Percentiles rank a stretch among this genome's conserved stretches.
phyloP scores from a whole-genome alignment of 2,888 invertebrate species.

The Magallana nippona region DNA sequence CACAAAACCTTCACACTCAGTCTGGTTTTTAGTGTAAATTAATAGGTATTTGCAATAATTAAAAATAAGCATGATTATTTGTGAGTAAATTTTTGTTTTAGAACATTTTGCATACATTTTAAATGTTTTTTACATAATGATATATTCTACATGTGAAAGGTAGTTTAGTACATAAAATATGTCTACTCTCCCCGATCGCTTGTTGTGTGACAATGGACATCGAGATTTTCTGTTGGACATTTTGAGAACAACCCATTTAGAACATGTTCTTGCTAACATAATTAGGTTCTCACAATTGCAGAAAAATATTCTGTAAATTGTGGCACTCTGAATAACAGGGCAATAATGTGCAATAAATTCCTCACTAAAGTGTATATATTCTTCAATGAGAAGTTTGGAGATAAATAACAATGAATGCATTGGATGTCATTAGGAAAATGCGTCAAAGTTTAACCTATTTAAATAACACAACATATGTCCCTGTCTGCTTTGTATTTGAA shows the following conservation, averaged over 20 bases:
- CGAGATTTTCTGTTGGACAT: neutral
- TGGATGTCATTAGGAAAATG: neutral
- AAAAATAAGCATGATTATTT: too few relatives aligned
- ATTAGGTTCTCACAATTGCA: constrained; percentile 19
- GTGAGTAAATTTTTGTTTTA: too few relatives aligned
- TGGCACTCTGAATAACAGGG: neutral
- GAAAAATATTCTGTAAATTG: constrained; percentile 13
- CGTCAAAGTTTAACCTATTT: neutral
- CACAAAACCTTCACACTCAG: neutral
- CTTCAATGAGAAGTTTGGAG: neutral
- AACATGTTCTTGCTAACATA: constrained; percentile 13
- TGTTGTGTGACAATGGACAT: neutral
- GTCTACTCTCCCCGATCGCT: neutral
- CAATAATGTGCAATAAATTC: neutral
- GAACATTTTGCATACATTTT: too few relatives aligned
- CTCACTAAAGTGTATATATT: neutral
- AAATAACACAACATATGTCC: neutral
- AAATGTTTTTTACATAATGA: neutral
- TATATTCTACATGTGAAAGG: neutral
- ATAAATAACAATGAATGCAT: neutral
- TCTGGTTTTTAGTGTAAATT: too few relatives aligned
- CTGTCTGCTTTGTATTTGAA: neutral
- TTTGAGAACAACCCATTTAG: constrained; percentile 22
- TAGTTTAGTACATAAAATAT: neutral
- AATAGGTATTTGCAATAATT: too few relatives aligned